Evolutionary conservation across 2,113 vertebrate genomes (phyloP).

Genomic region (Myrmophylax atrothorax): DNA sequence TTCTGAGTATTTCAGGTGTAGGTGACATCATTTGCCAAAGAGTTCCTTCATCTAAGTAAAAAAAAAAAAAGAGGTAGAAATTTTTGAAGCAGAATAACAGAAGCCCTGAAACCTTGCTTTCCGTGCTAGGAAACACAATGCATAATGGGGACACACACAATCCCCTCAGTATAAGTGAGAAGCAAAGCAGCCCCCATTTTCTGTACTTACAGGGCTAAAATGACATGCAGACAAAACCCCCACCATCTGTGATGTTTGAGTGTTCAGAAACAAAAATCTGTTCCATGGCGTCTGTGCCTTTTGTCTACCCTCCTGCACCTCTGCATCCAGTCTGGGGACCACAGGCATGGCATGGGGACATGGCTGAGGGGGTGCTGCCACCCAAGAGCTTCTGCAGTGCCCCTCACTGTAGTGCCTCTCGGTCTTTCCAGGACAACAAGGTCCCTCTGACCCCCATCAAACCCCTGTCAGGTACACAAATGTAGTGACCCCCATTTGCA

Average conservation of each 20-base stretch:
- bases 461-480: neutral
- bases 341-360: rapidly evolving
- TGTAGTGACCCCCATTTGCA: neutral
- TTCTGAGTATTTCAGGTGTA: neutral
- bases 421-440: neutral
- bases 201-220: neutral
- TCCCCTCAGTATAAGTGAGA: neutral
- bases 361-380: neutral
- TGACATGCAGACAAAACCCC: neutral
- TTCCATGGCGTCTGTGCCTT: neutral
- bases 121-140: neutral
- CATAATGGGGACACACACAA: neutral
- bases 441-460: neutral
- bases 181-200: neutral
- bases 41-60: slow-evolving; percentile 1
- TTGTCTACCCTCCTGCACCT: neutral
- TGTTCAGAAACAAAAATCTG: neutral
- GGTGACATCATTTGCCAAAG: slow-evolving; percentile 36
- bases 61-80: neutral
- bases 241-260: neutral
- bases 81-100: slow-evolving; percentile 32
- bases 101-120: slow-evolving; percentile 7
- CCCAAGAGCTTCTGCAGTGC: neutral
- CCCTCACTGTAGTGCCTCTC: neutral
- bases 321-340: neutral